A percentile compares a stretch with the other conserved stretches of the same genome.
These are phyloP conservation scores for Xiphophorus birchmanni DNA, from an alignment of 2,797 vertebrate genomes.

Conservation along the genomic window DNA sequence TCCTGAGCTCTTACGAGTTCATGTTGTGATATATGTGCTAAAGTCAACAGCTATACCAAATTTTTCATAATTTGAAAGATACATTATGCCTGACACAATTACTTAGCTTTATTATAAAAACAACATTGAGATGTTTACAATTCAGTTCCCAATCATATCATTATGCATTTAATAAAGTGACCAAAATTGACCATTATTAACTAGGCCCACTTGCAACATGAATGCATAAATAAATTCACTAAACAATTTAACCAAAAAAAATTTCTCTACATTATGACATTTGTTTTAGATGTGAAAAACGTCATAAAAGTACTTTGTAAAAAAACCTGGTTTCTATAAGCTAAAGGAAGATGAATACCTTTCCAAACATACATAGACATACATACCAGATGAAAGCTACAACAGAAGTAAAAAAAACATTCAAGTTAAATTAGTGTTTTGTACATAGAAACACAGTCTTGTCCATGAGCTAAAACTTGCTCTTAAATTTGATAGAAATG, in stretches of 20 bases:
- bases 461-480: not conserved
- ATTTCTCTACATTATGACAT: not conserved
- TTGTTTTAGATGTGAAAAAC: not conserved
- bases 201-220: not conserved
- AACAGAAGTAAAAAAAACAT: not conserved
- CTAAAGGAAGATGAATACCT: not conserved
- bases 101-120: not conserved
- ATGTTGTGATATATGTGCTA: not conserved
- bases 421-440: not conserved
- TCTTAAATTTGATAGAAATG: slow-evolving; percentile 4
- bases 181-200: too few species aligned
- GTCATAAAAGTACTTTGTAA: not conserved
- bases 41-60: not conserved
- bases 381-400: not conserved
- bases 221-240: not conserved
- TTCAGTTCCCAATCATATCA: not conserved
- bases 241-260: not conserved
- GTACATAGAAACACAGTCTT: not conserved
- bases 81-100: not conserved
- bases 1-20: not conserved
- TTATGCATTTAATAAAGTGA: not conserved
- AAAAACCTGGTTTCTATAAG: not conserved
- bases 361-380: not conserved
- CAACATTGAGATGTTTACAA: not conserved
- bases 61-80: not conserved